Conservation (phyloP, 2,113 vertebrate species). For the Talpa occidentalis region DNA sequence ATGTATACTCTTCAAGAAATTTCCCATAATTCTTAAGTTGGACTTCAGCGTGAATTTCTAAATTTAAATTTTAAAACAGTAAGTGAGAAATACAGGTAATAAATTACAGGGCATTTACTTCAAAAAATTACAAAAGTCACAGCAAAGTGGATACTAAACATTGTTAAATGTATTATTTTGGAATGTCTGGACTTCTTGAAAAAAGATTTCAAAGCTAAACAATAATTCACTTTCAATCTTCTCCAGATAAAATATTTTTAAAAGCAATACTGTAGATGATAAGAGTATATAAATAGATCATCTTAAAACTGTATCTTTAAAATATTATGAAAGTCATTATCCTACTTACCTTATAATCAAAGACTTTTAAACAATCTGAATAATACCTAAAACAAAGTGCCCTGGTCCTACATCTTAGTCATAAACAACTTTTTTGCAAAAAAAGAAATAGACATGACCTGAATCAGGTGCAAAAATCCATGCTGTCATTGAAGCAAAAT, state of each 20-base stretch:
- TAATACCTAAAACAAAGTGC: not conserved
- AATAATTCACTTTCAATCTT: conserved; percentile 32
- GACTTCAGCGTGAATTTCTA: conserved; percentile 99
- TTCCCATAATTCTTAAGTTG: conserved; percentile 97
- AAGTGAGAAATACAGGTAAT: conserved; percentile 12
- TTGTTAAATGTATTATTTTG: conserved; percentile 15
- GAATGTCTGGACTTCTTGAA: conserved; percentile 25
- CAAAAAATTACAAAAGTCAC: conserved; percentile 46
- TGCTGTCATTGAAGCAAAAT: not conserved
- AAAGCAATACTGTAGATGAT: too few relatives aligned
- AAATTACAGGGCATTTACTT: conserved; percentile 35
- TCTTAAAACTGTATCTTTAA: not conserved
- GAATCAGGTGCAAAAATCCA: not conserved
- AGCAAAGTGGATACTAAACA: not conserved
- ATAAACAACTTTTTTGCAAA: not conserved
- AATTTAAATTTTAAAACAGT: conserved; percentile 73
- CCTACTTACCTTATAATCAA: not conserved
- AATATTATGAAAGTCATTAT: not conserved
- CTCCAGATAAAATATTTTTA: not conserved
- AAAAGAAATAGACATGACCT: not conserved
- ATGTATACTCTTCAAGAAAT: conserved; percentile 96
- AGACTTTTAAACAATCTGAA: not conserved
- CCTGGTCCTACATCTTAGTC: not conserved
- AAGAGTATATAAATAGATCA: not conserved
- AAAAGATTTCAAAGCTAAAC: conserved; percentile 59